These are phyloP conservation scores for Drosophila borborema DNA, from an alignment of 2,888 invertebrate species.

Conservation along the genomic window DNA sequence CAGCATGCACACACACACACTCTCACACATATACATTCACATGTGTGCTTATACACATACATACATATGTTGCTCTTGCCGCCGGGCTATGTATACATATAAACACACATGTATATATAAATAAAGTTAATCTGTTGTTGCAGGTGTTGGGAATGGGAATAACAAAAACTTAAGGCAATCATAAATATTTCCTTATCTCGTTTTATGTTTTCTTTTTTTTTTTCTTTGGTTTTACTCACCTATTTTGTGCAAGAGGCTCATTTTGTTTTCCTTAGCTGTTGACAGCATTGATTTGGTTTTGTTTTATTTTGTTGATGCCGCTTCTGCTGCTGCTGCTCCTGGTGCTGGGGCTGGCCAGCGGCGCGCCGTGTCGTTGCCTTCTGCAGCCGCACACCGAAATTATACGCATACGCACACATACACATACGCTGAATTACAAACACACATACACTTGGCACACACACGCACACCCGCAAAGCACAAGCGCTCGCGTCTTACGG, in stretches of 20 bases:
- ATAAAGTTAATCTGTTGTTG: constrained; percentile 24
- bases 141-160: constrained; percentile 33
- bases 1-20: constrained; percentile 14
- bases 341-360: constrained; percentile 46
- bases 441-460: constrained; percentile 37
- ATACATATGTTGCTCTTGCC: not conserved
- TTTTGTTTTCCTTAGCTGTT: constrained; percentile 56
- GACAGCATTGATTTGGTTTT: constrained; percentile 53
- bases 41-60: constrained; percentile 1
- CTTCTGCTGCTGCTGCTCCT: constrained; percentile 38
- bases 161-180: constrained; percentile 23
- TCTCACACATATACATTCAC: not conserved
- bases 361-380: constrained; percentile 63
- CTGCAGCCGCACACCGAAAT: constrained; percentile 65
- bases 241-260: constrained; percentile 75
- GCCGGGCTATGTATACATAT: not conserved
- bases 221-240: constrained; percentile 50
- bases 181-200: constrained; percentile 7
- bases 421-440: constrained; percentile 47
- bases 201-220: not conserved
- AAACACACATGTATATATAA: not conserved
- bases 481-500: constrained; percentile 47
- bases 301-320: constrained; percentile 36
- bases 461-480: constrained; percentile 60
- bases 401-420: constrained; percentile 62